Evolutionary conservation across 2,797 vertebrate species (phyloP).

Genomic region (Ctenopoma kingsleyae): DNA sequence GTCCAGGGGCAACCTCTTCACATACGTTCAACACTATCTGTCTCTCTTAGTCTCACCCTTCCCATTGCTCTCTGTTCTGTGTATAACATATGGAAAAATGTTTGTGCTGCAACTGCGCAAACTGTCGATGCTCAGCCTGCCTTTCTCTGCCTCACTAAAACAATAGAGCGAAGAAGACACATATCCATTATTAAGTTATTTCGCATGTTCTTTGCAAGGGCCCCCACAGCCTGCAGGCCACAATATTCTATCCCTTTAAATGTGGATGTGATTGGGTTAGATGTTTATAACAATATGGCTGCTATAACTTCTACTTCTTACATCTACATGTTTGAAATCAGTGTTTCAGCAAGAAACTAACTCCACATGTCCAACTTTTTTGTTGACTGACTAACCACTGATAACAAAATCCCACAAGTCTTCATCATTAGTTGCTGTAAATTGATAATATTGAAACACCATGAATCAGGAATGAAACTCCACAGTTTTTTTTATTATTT

Average conservation of each 20-base stretch:
- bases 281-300: not conserved
- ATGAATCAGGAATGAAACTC: not conserved
- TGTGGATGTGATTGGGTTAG: conserved; percentile 1
- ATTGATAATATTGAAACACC: not conserved
- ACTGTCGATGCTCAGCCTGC: conserved; percentile 52
- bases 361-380: not conserved
- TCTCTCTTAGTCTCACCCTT: conserved; percentile 50
- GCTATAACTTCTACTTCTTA: not conserved
- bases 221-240: not conserved
- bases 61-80: conserved; percentile 59
- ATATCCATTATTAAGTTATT: conserved; percentile 3
- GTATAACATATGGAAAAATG: conserved; percentile 72
- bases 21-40: conserved; percentile 58
- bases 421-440: not conserved
- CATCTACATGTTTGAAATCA: not conserved
- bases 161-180: conserved; percentile 9
- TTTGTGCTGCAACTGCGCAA: conserved; percentile 70
- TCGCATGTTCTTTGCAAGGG: not conserved
- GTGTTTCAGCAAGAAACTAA: not conserved
- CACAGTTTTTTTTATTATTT: not conserved
- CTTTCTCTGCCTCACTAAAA: conserved; percentile 39
- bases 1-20: conserved; percentile 76
- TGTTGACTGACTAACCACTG: not conserved
- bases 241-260: not conserved
- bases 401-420: not conserved